Conservation (phyloP, 1,140 invertebrate species). For the Aphelinus atriplicis region DNA sequence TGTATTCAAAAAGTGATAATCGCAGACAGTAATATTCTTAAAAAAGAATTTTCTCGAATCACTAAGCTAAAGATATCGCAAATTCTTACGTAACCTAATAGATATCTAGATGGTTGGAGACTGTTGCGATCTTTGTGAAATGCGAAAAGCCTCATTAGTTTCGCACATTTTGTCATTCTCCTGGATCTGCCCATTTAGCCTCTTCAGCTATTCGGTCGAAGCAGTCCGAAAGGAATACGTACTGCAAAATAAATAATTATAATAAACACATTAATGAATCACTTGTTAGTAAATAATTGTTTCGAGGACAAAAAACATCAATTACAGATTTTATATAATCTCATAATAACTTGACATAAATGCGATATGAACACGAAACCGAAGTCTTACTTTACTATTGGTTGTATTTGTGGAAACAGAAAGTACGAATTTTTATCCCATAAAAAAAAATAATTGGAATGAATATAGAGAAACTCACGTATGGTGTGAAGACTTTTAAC, state of each 20-base stretch:
- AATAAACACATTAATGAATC: slow-evolving; percentile 2
- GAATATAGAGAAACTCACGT: slow-evolving; percentile 76
- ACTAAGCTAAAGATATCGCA: neutral
- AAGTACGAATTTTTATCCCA: neutral
- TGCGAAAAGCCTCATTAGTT: slow-evolving; percentile 45
- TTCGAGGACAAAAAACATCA: neutral
- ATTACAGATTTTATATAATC: too few relatives aligned
- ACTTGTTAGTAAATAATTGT: neutral
- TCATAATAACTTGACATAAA: too few relatives aligned
- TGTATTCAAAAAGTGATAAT: slow-evolving; percentile 26
- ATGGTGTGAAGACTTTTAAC: slow-evolving; percentile 91
- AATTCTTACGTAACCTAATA: slow-evolving; percentile 13
- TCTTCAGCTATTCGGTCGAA: slow-evolving; percentile 95
- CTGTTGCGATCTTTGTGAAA: neutral
- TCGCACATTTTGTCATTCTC: slow-evolving; percentile 69
- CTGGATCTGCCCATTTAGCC: slow-evolving; percentile 80
- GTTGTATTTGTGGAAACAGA: neutral
- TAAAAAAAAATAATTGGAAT: neutral
- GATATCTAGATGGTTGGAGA: neutral
- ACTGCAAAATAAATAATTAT: slow-evolving; percentile 73
- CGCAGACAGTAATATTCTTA: slow-evolving; percentile 8
- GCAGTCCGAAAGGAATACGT: slow-evolving; percentile 91
- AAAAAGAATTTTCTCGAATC: slow-evolving; percentile 10
- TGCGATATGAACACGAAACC: too few relatives aligned
- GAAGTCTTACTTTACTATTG: too few relatives aligned